These are phyloP conservation scores for Stenichneumon culpator DNA, from an alignment of 2,888 invertebrate genomes.

Conservation along the genomic window DNA sequence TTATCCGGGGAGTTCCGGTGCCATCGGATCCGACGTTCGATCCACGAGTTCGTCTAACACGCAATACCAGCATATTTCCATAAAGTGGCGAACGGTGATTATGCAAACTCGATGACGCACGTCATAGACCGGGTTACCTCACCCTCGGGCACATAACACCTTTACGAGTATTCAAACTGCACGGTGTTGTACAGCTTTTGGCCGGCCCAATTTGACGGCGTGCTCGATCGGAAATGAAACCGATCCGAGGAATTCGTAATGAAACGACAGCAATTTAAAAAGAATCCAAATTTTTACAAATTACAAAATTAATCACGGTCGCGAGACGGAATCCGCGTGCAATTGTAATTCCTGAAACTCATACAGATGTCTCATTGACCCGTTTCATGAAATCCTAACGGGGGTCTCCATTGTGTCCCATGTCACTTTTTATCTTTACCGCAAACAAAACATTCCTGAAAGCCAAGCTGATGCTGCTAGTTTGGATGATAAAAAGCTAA, in stretches of 20 bases:
- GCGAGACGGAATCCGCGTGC: neutral
- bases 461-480: no score
- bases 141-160: constrained; percentile 17
- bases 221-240: constrained; percentile 6
- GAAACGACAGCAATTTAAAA: neutral
- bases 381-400: no score
- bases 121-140: constrained; percentile 29
- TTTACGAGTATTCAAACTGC: constrained; percentile 14
- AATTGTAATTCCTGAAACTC: neutral
- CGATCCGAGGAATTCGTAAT: neutral
- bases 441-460: no score
- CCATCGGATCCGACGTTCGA: constrained; percentile 51
- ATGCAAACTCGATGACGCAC: constrained; percentile 67
- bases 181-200: neutral
- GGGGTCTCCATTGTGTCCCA: no score
- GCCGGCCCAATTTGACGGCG: constrained; percentile 2
- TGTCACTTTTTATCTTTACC: no score
- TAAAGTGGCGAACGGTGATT: constrained; percentile 63
- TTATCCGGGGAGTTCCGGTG: constrained; percentile 37
- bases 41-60: constrained; percentile 45
- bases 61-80: constrained; percentile 57
- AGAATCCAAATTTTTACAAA: no score
- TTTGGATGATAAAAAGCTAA: no score
- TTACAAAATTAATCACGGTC: no score
- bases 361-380: neutral